These are phyloP conservation scores for Hemibagrus wyckioides DNA, from an alignment of 2,113 vertebrate species.

Conservation along the genomic window DNA sequence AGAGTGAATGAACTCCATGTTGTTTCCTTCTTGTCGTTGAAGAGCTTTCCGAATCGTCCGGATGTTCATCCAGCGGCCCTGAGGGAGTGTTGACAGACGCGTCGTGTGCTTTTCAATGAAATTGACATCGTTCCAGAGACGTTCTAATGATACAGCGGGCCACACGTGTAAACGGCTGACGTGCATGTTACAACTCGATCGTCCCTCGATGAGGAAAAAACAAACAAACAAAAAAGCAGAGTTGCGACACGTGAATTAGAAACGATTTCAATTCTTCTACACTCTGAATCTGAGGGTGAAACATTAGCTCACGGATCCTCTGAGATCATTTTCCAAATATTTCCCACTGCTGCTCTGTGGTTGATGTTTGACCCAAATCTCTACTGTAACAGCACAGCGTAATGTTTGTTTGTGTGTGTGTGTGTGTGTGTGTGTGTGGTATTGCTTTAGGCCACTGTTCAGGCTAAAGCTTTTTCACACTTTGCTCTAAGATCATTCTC, in stretches of 20 bases:
- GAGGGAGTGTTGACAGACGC: not conserved
- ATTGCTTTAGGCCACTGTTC: not conserved
- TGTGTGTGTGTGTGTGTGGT: not conserved
- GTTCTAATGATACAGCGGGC: not conserved
- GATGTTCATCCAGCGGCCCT: not conserved
- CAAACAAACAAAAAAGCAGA: not conserved
- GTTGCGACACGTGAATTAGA: not conserved
- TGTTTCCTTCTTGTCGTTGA: not conserved
- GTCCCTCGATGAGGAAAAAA: not conserved
- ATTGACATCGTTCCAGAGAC: not conserved
- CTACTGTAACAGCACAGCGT: not conserved
- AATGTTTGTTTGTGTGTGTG: slow-evolving; percentile 2
- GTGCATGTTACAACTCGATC: slow-evolving; percentile 6
- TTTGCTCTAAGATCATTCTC: not conserved
- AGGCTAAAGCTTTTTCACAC: not conserved
- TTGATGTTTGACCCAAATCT: slow-evolving; percentile 26
- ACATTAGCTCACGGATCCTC: slow-evolving; percentile 44
- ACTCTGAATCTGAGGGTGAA: slow-evolving; percentile 41
- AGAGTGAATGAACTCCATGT: not conserved
- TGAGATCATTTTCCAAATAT: not conserved
- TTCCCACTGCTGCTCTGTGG: slow-evolving; percentile 18
- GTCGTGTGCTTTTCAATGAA: not conserved
- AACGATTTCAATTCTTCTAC: too few species aligned
- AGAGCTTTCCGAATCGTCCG: not conserved
- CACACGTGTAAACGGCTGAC: not conserved